Percentiles rank a stretch among this genome's conserved stretches.
Conservation (phyloP, 2,888 invertebrate species). For the Hemaris fuciformis region DNA sequence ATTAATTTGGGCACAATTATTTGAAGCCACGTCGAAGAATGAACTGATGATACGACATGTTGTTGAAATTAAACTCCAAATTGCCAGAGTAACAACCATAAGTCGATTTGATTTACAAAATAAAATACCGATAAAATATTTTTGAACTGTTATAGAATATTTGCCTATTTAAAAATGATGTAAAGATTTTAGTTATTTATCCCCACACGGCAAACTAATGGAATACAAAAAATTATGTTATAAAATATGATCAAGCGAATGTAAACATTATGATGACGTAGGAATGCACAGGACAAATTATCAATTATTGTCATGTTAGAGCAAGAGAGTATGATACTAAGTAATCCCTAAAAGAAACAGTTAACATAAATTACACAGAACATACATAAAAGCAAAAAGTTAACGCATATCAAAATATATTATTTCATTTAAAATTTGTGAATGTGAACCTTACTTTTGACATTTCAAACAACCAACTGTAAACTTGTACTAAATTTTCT, state of each 20-base stretch:
- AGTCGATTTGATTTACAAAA: no score
- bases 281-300: slow-evolving; percentile 5
- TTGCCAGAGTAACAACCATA: not conserved
- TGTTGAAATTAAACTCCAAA: not conserved
- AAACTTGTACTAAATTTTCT: slow-evolving; percentile 6
- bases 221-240: not conserved
- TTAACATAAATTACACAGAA: not conserved
- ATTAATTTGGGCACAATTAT: slow-evolving; percentile 7
- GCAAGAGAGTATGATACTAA: slow-evolving; percentile 16
- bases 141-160: no score
- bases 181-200: no score
- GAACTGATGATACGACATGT: no score
- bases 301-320: slow-evolving; percentile 26
- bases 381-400: not conserved
- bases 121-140: no score
- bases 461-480: slow-evolving; percentile 10
- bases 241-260: not conserved
- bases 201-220: not conserved
- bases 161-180: no score
- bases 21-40: not conserved
- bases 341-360: not conserved
- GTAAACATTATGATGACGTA: not conserved
- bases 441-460: not conserved
- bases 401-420: not conserved
- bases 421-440: not conserved